phyloP scores from a whole-genome alignment of 2,888 invertebrate genomes.

The Kuschelorhynchus macadamiae region DNA sequence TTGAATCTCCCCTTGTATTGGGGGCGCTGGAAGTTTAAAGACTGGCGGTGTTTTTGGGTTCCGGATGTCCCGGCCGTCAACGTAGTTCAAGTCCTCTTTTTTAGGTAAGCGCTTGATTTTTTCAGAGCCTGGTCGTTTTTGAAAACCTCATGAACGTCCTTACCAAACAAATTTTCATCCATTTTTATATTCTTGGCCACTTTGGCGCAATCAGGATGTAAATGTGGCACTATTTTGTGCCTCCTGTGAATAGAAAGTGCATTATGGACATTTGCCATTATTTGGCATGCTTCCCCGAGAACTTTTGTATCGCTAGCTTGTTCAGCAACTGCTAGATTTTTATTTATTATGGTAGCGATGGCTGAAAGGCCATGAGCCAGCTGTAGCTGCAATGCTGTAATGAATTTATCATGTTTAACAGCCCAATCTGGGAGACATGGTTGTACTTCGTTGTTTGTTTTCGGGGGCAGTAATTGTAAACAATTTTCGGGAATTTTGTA shows the following conservation, averaged over 20 bases:
- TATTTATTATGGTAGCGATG: conserved; percentile 13
- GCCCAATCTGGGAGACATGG: conserved; percentile 10
- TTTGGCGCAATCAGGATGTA: neutral
- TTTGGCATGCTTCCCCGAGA: conserved; percentile 8
- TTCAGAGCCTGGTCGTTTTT: neutral
- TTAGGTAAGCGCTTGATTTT: neutral
- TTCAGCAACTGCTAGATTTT: conserved; percentile 6
- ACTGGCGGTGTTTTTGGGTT: no score
- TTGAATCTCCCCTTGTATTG: no score
- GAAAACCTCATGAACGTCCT: conserved; percentile 1
- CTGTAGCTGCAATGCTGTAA: conserved; percentile 16
- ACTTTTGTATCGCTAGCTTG: neutral
- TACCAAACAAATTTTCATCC: neutral
- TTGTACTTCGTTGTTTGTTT: conserved; percentile 22
- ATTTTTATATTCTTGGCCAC: neutral
- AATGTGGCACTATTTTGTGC: neutral
- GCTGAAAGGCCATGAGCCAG: conserved; percentile 15
- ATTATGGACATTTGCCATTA: conserved; percentile 9
- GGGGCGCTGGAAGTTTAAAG: no score
- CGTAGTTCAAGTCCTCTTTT: no score
- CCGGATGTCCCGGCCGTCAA: no score
- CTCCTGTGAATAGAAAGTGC: conserved; percentile 2
- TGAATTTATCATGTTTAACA: conserved; percentile 15
- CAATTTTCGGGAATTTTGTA: conserved; percentile 17
- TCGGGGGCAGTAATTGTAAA: conserved; percentile 1